phyloP scores from a whole-genome alignment of 2,797 vertebrate species.

The Margarornis squamiger region DNA sequence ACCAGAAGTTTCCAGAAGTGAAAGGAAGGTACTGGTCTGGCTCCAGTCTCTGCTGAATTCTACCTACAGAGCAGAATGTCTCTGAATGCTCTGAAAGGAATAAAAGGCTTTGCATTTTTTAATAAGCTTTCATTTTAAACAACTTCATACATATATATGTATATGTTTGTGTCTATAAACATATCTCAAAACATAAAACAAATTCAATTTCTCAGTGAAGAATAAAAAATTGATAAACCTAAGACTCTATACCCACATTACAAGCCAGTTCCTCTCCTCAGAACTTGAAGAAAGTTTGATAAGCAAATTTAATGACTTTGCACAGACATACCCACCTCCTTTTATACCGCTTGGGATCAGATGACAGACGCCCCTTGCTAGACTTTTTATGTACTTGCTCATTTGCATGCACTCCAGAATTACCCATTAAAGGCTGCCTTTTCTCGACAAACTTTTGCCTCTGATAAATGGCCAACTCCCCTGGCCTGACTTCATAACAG shows the following conservation, averaged over 20 bases:
- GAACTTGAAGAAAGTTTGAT: not conserved
- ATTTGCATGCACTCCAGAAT: slow-evolving; percentile 71
- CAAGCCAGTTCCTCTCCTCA: slow-evolving; percentile 6
- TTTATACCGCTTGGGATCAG: slow-evolving; percentile 18
- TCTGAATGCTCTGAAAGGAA: not conserved
- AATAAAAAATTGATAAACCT: not conserved
- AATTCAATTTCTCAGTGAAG: not conserved
- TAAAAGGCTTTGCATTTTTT: not conserved
- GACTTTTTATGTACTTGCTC: slow-evolving; percentile 49
- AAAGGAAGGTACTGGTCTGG: not conserved
- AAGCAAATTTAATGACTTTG: slow-evolving; percentile 27
- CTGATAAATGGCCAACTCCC: slow-evolving; percentile 68
- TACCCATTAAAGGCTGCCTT: slow-evolving; percentile 59
- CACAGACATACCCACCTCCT: not conserved
- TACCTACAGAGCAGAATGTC: not conserved
- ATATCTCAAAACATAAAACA: slow-evolving; percentile 10
- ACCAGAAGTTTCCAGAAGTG: not conserved
- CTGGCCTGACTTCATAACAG: slow-evolving; percentile 62
- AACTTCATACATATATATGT: not conserved
- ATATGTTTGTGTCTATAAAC: not conserved
- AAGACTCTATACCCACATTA: not conserved
- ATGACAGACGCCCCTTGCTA: slow-evolving; percentile 22
- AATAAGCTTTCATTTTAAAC: not conserved
- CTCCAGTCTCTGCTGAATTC: not conserved
- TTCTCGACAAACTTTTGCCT: slow-evolving; percentile 51